Conservation (phyloP, 1,140 invertebrate genomes). For the Euwallacea similis region DNA sequence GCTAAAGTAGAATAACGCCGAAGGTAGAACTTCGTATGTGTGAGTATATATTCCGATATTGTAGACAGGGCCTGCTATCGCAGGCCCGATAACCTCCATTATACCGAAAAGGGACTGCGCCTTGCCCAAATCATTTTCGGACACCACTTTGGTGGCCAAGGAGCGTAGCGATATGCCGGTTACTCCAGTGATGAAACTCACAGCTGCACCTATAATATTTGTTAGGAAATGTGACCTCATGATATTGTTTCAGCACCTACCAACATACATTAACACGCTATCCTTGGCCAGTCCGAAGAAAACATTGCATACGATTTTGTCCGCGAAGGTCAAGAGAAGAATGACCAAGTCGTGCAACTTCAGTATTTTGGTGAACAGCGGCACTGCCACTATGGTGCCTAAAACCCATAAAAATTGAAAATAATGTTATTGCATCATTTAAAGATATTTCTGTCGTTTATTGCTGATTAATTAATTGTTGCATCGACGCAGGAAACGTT, state of each 20-base stretch:
- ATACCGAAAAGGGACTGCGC: slow-evolving; percentile 61
- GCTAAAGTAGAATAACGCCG: slow-evolving; percentile 57
- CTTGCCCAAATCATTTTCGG: slow-evolving; percentile 60
- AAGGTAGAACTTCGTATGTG: slow-evolving; percentile 54
- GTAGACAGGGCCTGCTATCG: slow-evolving; percentile 57
- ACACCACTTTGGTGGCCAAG: slow-evolving; percentile 61
- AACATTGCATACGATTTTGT: slow-evolving; percentile 48
- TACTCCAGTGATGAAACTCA: slow-evolving; percentile 60
- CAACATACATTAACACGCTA: slow-evolving; percentile 45
- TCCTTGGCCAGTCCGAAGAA: slow-evolving; percentile 44
- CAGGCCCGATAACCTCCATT: slow-evolving; percentile 57
- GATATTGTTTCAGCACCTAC: slow-evolving; percentile 37
- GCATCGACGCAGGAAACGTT: no score
- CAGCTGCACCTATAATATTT: slow-evolving; percentile 45
- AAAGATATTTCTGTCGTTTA: no score
- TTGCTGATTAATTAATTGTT: no score
- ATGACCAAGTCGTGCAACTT: slow-evolving; percentile 48
- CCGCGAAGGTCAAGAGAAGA: slow-evolving; percentile 46
- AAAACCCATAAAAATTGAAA: slow-evolving; percentile 12
- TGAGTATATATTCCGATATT: slow-evolving; percentile 54
- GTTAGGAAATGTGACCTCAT: not conserved
- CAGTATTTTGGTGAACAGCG: slow-evolving; percentile 49
- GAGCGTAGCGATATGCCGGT: slow-evolving; percentile 59
- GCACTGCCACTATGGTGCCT: slow-evolving; percentile 47
- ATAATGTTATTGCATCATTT: no score